Conservation (phyloP, 2,113 vertebrate genomes). For the Alaudala cheleensis region DNA sequence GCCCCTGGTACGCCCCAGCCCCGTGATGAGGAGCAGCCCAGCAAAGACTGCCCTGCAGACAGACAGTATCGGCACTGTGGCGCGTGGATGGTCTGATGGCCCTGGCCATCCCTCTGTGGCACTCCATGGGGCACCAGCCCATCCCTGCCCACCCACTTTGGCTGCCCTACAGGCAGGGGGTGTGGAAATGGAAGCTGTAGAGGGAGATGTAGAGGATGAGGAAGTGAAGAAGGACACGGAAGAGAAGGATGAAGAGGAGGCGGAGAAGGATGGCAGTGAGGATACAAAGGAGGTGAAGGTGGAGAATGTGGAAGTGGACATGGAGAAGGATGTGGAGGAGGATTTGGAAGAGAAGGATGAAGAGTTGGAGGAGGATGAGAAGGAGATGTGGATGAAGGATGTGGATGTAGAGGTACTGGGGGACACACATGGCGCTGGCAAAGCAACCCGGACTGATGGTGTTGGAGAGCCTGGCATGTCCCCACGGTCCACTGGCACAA, state of each 20-base stretch:
- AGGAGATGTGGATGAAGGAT: background rate
- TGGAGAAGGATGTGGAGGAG: background rate
- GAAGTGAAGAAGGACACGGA: background rate
- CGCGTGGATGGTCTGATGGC: accelerated
- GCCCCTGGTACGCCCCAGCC: background rate
- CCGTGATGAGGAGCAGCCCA: background rate
- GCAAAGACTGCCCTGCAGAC: background rate
- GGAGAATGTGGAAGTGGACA: background rate
- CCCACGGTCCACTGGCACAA: accelerated
- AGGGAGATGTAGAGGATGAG: background rate
- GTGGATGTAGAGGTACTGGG: background rate
- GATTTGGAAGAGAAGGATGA: background rate
- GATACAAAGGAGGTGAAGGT: background rate
- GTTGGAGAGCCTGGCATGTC: background rate
- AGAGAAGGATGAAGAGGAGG: background rate
- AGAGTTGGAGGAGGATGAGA: background rate
- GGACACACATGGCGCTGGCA: accelerated
- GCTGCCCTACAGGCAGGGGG: background rate
- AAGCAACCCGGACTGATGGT: background rate
- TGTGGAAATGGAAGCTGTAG: background rate
- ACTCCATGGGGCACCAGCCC: background rate
- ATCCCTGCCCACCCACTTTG: accelerated
- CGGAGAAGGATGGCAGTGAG: background rate
- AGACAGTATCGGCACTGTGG: accelerated
- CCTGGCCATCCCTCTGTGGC: accelerated